A percentile compares a stretch with the other conserved stretches of the same genome.
Conservation (phyloP, 2,797 vertebrate genomes). For the Paedocypris micromegethes region DNA sequence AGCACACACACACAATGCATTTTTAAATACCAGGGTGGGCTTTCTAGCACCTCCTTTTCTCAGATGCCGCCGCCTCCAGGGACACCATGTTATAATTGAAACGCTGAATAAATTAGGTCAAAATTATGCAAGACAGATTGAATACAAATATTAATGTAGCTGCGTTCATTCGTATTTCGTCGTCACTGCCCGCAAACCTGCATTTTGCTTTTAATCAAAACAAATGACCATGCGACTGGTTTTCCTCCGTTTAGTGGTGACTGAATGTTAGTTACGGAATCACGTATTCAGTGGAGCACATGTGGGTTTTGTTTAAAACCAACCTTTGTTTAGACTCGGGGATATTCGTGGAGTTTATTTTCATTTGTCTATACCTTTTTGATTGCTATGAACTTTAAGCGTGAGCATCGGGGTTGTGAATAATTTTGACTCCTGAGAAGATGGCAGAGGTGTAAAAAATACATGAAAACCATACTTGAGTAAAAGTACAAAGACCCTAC, state of each 20-base stretch:
- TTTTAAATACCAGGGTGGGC: background rate
- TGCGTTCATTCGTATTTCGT: background rate
- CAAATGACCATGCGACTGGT: slow-evolving; percentile 32
- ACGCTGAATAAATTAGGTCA: slow-evolving; percentile 2
- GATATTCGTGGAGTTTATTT: slow-evolving; percentile 62
- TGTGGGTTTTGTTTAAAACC: slow-evolving; percentile 44
- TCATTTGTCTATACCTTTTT: slow-evolving; percentile 42
- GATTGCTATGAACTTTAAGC: slow-evolving; percentile 57
- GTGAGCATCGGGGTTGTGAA: slow-evolving; percentile 53
- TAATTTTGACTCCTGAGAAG: slow-evolving; percentile 47
- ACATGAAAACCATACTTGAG: no score
- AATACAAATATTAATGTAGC: slow-evolving; percentile 17
- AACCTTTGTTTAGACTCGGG: slow-evolving; percentile 58
- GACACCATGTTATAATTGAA: background rate
- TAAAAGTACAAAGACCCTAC: no score
- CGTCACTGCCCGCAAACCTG: slow-evolving; percentile 3
- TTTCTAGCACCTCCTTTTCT: background rate
- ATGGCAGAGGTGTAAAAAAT: no score
- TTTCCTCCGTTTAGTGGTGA: slow-evolving; percentile 25
- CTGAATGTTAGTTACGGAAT: slow-evolving; percentile 30
- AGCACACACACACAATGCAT: background rate
- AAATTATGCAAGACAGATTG: background rate
- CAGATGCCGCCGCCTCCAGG: background rate
- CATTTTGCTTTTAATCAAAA: slow-evolving; percentile 35
- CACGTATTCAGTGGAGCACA: slow-evolving; percentile 27